Conservation (phyloP, 2,888 invertebrate species). For the Zele albiditarsus region DNA sequence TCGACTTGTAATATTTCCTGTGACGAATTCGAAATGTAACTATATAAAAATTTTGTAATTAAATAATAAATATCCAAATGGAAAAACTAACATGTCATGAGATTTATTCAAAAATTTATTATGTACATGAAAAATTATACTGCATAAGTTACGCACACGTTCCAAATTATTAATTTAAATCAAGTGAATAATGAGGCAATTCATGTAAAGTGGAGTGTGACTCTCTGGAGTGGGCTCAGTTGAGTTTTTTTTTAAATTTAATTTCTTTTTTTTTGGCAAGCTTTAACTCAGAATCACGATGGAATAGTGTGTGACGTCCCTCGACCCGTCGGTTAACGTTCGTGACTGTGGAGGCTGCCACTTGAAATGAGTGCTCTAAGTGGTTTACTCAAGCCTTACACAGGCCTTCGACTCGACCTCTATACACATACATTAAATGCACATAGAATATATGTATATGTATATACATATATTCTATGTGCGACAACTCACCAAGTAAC, state of each 20-base stretch:
- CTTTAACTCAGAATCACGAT: not conserved
- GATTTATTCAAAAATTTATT: slow-evolving; percentile 10
- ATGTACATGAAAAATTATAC: not conserved
- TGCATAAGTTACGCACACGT: not conserved
- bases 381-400: slow-evolving; percentile 38
- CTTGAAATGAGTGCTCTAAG: slow-evolving; percentile 46
- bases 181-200: not conserved
- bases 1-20: too few species aligned
- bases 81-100: not conserved
- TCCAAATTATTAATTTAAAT: not conserved
- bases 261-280: slow-evolving; percentile 11
- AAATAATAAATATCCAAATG: not conserved
- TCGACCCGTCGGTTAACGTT: slow-evolving; percentile 28
- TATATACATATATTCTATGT: not conserved
- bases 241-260: not conserved
- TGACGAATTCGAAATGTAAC: too few species aligned
- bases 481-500: not conserved
- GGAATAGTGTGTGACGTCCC: not conserved
- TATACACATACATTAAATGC: not conserved
- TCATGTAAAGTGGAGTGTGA: not conserved
- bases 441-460: not conserved
- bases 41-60: too few species aligned
- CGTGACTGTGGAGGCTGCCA: slow-evolving; percentile 34
- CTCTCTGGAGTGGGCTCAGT: not conserved
- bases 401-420: not conserved